Evolutionary conservation across 23 tunicate species (phyloP), one percentile per base, ranked within the genome.

Genomic region (Trididemnum miniatum): DNA sequence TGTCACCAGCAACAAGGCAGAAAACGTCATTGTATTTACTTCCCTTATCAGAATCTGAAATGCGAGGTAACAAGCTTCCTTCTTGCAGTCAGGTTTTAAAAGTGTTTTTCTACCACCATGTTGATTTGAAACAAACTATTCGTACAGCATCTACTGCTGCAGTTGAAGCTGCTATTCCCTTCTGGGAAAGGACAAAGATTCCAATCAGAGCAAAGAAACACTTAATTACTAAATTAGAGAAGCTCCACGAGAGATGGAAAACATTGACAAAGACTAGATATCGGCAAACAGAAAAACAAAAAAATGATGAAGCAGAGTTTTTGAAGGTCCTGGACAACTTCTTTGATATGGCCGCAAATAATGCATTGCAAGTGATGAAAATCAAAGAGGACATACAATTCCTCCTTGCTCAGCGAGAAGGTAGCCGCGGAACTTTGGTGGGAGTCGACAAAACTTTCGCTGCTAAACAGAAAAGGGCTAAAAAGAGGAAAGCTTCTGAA

Each of bases 1-100:
- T 62, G 25, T 62, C 28, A 62, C 28, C 28, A 23, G 69, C 25
- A 23, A 62, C 69, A 62, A 62, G 69, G 69, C 69, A 62, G 69
- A 62, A 62, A 62, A 62, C 69, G 28, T 62, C 27, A 23, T 23
- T 62, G 69, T 62, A 62, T 62, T 62, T 15, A 62, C 69, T 18
- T 62, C 23, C 24, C 27, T 20, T 4, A 62, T 62, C 69, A 62
- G 69, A 62, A 44, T 44, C 54, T 7, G 54, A 44, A 44, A 44
- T 44, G 9, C 54, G 9, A 7, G 54, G 54, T 44, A 15, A 9
- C 12, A 44, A 44, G 15, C 54, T 44, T 44, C 54, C 9, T 7
- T 44, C 15, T 7, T 44, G 15, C 15, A 9, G 54, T 9, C 54
- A 44, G 54, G 54, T 15, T 44, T 44, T 44, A 7, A 15, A 15